These are phyloP conservation scores for Acleris sparsana DNA, from an alignment of 2,888 invertebrate genomes.

Conservation along the genomic window DNA sequence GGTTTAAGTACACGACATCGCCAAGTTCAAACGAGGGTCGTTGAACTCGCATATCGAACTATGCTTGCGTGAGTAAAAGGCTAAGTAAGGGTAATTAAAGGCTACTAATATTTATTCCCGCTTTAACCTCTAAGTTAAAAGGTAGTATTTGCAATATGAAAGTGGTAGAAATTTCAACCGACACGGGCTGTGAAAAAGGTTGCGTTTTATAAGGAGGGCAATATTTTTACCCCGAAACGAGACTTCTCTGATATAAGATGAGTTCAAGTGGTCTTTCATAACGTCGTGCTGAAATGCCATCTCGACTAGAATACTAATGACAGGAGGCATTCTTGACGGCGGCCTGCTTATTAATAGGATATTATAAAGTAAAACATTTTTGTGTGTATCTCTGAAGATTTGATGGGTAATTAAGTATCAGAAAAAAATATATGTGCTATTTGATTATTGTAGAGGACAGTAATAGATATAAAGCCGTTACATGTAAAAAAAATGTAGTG, in stretches of 20 bases:
- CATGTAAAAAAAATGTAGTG: too few relatives aligned
- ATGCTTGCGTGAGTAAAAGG: constrained; percentile 2
- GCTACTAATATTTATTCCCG: constrained; percentile 3
- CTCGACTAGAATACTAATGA: constrained; percentile 23
- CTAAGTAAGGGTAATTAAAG: constrained; percentile 7
- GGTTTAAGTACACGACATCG: constrained; percentile 1
- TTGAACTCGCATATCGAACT: constrained; percentile 14
- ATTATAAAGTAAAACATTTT: constrained; percentile 16
- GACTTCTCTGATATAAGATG: constrained; percentile 30
- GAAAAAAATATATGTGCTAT: too few relatives aligned
- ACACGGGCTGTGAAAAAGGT: too few relatives aligned
- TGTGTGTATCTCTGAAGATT: not conserved
- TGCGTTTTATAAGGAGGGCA: too few relatives aligned
- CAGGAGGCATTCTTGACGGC: not conserved
- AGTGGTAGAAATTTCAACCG: too few relatives aligned
- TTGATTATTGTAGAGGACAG: too few relatives aligned
- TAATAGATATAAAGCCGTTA: too few relatives aligned
- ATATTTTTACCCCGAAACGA: constrained; percentile 16
- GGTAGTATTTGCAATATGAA: too few relatives aligned
- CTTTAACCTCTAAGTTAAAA: too few relatives aligned
- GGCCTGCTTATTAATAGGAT: not conserved
- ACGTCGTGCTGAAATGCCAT: constrained; percentile 12
- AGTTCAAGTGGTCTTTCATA: constrained; percentile 26
- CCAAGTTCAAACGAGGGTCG: constrained; percentile 24
- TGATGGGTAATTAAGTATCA: too few relatives aligned